These are phyloP conservation scores for Campoletis sonorensis DNA, from an alignment of 1,140 invertebrate genomes.

Conservation along the genomic window DNA sequence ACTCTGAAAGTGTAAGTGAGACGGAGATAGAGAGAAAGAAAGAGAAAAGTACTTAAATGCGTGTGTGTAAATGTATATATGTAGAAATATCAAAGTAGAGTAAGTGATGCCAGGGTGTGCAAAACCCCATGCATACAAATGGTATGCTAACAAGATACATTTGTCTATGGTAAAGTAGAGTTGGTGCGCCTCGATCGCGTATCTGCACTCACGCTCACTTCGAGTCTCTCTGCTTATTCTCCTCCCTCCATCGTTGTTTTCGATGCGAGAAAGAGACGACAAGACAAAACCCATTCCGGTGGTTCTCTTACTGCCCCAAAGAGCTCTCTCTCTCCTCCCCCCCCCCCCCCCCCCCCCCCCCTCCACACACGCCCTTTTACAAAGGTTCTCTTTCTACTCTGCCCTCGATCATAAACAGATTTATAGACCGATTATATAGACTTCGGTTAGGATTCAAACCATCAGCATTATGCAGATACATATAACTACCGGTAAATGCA, in stretches of 20 bases:
- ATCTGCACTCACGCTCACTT: conserved; percentile 51
- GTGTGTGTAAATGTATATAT: neutral
- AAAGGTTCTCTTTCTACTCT: conserved; percentile 57
- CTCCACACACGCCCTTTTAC: conserved; percentile 42
- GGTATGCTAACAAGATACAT: conserved; percentile 76
- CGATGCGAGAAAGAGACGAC: neutral
- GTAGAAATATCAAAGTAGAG: conserved; percentile 32
- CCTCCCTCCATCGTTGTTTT: conserved; percentile 49
- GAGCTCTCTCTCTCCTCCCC: conserved; percentile 12
- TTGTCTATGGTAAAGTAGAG: conserved; percentile 70
- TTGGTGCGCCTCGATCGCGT: conserved; percentile 48
- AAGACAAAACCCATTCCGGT: conserved; percentile 48
- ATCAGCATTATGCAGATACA: conserved; percentile 75
- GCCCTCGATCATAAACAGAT: conserved; percentile 68
- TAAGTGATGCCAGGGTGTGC: conserved; percentile 65
- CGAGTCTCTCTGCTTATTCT: conserved; percentile 42
- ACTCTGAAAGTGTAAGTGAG: neutral
- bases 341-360: too few species aligned
- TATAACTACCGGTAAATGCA: conserved; percentile 39
- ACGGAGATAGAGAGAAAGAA: conserved; percentile 19
- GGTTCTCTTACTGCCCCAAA: conserved; percentile 50
- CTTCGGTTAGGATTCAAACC: conserved; percentile 75
- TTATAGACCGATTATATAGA: conserved; percentile 78
- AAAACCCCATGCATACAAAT: conserved; percentile 72
- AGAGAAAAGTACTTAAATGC: neutral